Evolutionary conservation across 2,113 vertebrate genomes (phyloP).

Genomic region (Tylochromis polylepis): DNA sequence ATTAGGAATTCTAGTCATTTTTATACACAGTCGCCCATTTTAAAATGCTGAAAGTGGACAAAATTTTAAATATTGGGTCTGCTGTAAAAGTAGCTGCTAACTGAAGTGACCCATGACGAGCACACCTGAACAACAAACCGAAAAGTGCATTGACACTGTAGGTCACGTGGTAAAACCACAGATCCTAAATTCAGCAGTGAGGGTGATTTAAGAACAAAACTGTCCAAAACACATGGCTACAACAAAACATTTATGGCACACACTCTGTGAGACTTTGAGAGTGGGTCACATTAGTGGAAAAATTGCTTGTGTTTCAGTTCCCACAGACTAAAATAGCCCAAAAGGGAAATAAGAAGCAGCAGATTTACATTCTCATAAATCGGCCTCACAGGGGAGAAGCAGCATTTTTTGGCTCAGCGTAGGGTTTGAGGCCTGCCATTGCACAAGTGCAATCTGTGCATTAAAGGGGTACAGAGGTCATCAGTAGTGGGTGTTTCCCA

Average conservation of each 20-base stretch:
- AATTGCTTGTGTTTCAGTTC: constrained; percentile 40
- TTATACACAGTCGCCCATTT: background rate
- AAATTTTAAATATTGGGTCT: too few species aligned
- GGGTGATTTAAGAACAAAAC: background rate
- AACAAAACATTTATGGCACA: background rate
- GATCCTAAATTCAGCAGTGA: background rate
- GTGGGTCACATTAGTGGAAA: background rate
- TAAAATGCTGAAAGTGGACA: background rate
- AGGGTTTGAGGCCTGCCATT: background rate
- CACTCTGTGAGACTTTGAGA: background rate
- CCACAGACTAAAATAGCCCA: constrained; percentile 18
- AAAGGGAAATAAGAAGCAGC: background rate
- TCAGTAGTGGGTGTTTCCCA: background rate
- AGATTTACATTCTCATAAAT: constrained; percentile 26
- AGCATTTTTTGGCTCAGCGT: background rate
- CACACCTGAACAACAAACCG: background rate
- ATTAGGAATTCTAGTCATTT: background rate
- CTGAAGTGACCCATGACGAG: background rate
- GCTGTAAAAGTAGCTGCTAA: background rate
- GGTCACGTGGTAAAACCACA: background rate
- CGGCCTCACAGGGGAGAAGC: background rate
- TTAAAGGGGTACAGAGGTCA: background rate
- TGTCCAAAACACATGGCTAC: background rate
- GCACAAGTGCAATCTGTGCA: background rate
- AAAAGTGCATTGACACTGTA: background rate